Evolutionary conservation across 2,113 vertebrate species (phyloP).

Genomic region (Gasterosteus aculeatus): DNA sequence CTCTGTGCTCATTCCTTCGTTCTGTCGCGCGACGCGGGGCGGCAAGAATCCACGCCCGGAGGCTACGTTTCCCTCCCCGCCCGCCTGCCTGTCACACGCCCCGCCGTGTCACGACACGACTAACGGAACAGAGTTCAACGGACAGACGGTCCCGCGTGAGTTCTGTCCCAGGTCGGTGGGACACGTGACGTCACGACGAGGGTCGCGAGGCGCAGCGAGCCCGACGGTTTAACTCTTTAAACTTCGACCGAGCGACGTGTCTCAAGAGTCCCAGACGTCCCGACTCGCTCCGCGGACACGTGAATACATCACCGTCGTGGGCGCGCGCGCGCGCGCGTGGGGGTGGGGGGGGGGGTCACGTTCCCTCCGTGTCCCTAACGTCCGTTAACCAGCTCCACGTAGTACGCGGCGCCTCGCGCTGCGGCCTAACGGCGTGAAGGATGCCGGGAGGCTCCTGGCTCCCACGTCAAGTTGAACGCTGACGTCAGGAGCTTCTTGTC

Average conservation of each 20-base stretch:
- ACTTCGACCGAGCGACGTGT: conserved; percentile 2
- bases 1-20: conserved; percentile 13
- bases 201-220: neutral
- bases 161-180: neutral
- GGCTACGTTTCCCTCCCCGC: conserved; percentile 34
- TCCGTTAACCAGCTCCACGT: neutral
- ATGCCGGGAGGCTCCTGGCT: conserved; percentile 21
- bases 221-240: neutral
- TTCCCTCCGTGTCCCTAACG: neutral
- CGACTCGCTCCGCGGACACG: neutral
- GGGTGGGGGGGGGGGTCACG: too few relatives aligned
- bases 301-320: neutral
- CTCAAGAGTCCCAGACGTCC: neutral
- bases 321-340: too few relatives aligned
- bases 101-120: neutral
- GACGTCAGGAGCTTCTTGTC: conserved; percentile 56
- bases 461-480: conserved; percentile 45
- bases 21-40: conserved; percentile 23
- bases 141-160: neutral
- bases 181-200: neutral
- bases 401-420: neutral
- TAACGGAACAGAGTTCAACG: too few relatives aligned
- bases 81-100: conserved; percentile 34
- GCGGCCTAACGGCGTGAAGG: neutral
- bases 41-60: conserved; percentile 51